These are phyloP conservation scores for Augochlora pura DNA, from an alignment of 1,140 invertebrate genomes.

Conservation along the genomic window DNA sequence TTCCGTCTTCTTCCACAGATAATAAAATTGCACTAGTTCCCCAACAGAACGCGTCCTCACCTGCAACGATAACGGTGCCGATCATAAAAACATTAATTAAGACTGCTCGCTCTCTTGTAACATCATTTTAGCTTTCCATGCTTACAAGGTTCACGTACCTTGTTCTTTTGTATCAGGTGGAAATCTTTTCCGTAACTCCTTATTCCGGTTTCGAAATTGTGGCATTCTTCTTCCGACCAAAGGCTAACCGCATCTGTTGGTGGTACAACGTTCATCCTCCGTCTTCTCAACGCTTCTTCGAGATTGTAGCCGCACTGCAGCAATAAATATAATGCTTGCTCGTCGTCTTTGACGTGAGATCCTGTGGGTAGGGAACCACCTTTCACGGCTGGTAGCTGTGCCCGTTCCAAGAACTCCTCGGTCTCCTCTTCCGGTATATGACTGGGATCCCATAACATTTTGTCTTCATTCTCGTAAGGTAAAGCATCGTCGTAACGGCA, in stretches of 20 bases:
- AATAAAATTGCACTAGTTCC: conserved; percentile 98
- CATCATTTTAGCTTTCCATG: neutral
- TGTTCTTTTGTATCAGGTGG: conserved; percentile 95
- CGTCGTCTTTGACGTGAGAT: conserved; percentile 93
- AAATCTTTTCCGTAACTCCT: conserved; percentile 97
- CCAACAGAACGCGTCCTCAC: conserved; percentile 96
- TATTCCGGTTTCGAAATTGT: conserved; percentile 97
- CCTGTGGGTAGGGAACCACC: conserved; percentile 86
- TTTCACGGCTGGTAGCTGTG: conserved; percentile 82
- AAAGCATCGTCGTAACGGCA: conserved; percentile 94
- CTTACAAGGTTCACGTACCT: conserved; percentile 82
- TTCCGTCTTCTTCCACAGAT: conserved; percentile 99
- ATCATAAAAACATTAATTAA: neutral
- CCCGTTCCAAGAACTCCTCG: conserved; percentile 90
- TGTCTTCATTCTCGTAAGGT: conserved; percentile 98
- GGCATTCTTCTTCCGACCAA: conserved; percentile 98
- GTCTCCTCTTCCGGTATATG: conserved; percentile 87
- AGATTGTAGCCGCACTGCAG: conserved; percentile 97
- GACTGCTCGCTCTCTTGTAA: neutral
- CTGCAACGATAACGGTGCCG: conserved; percentile 71
- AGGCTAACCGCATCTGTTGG: conserved; percentile 88
- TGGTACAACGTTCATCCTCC: conserved; percentile 89
- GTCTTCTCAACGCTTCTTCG: conserved; percentile 93
- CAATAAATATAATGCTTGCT: conserved; percentile 94
- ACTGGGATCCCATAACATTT: conserved; percentile 95